phyloP scores from a whole-genome alignment of 2,888 invertebrate genomes.

The Acronicta aceris region DNA sequence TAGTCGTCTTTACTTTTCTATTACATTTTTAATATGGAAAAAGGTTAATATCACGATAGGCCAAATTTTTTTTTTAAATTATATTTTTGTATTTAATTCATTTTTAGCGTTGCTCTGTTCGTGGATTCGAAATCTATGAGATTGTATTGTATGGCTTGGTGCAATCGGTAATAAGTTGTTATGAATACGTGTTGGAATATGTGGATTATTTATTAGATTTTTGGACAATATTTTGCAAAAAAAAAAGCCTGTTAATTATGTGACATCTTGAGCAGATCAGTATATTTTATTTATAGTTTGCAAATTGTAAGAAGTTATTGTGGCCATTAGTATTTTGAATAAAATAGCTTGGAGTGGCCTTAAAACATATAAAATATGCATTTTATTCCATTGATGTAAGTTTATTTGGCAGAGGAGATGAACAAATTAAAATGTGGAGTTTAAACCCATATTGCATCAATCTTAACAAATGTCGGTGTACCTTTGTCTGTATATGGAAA shows the following conservation, averaged over 20 bases:
- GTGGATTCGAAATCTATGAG: constrained; percentile 66
- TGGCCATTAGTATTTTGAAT: constrained; percentile 78
- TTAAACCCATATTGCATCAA: constrained; percentile 40
- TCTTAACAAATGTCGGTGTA: constrained; percentile 58
- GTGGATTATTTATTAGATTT: constrained; percentile 56
- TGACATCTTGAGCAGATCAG: constrained; percentile 49
- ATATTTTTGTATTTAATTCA: constrained; percentile 54
- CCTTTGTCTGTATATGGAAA: constrained; percentile 52
- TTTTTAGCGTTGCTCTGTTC: constrained; percentile 52
- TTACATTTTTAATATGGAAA: constrained; percentile 14
- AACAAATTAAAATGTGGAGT: constrained; percentile 51
- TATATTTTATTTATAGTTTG: constrained; percentile 50
- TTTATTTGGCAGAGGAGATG: constrained; percentile 72
- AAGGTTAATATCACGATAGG: constrained; percentile 30
- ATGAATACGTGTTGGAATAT: constrained; percentile 49
- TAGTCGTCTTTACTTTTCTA: constrained; percentile 24
- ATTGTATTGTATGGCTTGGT: constrained; percentile 70
- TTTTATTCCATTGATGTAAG: constrained; percentile 51
- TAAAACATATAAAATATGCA: constrained; percentile 52
- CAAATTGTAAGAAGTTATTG: constrained; percentile 63
- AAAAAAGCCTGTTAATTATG: constrained; percentile 41
- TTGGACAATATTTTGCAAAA: constrained; percentile 48
- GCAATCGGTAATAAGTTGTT: constrained; percentile 64
- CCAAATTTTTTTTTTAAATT: constrained; percentile 23
- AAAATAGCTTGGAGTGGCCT: constrained; percentile 50